Evolutionary conservation across 2,113 vertebrate species (phyloP), one percentile per base, ranked within the genome.

Genomic region (Polypterus senegalus): DNA sequence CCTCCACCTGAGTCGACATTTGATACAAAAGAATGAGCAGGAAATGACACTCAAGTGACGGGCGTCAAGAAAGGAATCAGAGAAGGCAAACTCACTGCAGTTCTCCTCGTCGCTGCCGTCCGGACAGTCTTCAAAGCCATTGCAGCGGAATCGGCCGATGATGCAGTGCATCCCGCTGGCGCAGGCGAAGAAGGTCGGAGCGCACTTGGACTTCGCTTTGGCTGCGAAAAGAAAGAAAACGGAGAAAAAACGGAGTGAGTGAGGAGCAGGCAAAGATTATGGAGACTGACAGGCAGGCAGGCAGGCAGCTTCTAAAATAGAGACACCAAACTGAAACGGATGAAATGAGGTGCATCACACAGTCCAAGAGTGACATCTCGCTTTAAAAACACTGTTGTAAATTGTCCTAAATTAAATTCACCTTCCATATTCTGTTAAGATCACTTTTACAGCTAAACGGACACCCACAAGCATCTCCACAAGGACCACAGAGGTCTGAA

Each of bases 91-190:
- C 95, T 94, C 78, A 98, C 96, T 97, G 85, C 96, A 98, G 81
- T 97, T 97, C 58, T 97, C 88, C 65, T 98, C 96, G 5, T 98
- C 96, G 0, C 96, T 98, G 69, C 92, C 91, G 0, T 98, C 96
- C 0, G 96, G 96, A 73, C 96, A 98, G 72, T 98, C 93, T 46
- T 87, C 89, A 3, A 97, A 96, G 56, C 94, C 96, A 0, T 98
- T 97, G 61, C 96, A 98, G 4, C 84, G 89, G 85, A 97, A 97
- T 61, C 94, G 92, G 10, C 94, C 94, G 0, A 98, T 97, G 81
- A 98, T 98, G 81, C 96, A 98, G 76, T 97, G 92, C 74, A 93
- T 80, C 1, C 96, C 93, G 0, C 89, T 97, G 44, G 91, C 86
- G 0, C 96, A 98, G 64, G 93, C 87, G 67, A 97, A 98, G 81